phyloP scores from a whole-genome alignment of 2,113 vertebrate species.

The Hyperopisus bebe region DNA sequence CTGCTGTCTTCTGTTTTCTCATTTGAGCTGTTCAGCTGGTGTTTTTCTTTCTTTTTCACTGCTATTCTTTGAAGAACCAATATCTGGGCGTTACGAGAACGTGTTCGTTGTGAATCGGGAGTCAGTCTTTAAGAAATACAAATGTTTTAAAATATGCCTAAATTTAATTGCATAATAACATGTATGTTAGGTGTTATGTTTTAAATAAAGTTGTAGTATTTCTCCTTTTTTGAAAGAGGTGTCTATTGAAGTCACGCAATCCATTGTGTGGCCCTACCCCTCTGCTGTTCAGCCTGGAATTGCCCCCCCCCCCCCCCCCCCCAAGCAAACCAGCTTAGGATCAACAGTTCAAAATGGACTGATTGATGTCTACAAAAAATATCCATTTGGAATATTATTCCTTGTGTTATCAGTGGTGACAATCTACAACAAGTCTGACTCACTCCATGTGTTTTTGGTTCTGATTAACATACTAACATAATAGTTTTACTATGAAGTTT shows the following conservation, averaged over 20 bases:
- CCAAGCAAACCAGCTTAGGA: background rate
- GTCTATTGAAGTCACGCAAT: background rate
- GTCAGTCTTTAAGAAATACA: background rate
- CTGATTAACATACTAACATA: background rate
- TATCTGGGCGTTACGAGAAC: background rate
- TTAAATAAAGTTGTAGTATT: background rate
- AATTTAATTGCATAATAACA: background rate
- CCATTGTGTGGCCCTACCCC: background rate
- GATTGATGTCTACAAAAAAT: background rate
- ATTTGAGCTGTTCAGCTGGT: background rate
- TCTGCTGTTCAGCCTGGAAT: background rate
- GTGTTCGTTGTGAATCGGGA: background rate
- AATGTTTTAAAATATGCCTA: background rate
- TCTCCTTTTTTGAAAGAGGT: background rate
- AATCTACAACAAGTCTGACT: background rate
- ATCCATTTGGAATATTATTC: background rate
- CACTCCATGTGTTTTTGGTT: background rate
- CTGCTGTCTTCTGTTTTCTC: background rate
- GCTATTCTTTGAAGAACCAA: background rate
- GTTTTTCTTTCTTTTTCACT: background rate
- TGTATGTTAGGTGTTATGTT: background rate
- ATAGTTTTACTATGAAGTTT: background rate
- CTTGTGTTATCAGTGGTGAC: background rate
- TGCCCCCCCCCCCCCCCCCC: background rate
- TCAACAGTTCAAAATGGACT: background rate